These are phyloP conservation scores for Macrosiphum euphorbiae DNA, from an alignment of 2,888 invertebrate species.

Conservation along the genomic window DNA sequence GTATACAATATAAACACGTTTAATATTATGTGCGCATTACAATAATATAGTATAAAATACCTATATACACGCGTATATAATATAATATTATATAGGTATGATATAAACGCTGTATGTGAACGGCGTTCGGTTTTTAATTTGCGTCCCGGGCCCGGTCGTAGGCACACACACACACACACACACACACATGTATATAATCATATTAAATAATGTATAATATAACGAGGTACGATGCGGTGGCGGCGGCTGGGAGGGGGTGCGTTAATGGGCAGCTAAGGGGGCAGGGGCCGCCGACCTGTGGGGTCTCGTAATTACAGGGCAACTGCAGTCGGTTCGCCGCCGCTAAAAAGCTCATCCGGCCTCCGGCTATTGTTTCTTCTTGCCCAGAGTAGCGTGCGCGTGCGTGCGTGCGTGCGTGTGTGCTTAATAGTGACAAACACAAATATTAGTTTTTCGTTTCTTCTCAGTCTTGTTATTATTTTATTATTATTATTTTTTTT, in stretches of 20 bases:
- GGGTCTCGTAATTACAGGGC: slow-evolving; percentile 60
- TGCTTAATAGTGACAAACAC: slow-evolving; percentile 28
- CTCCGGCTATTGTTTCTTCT: slow-evolving; percentile 60
- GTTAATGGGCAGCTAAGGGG: slow-evolving; percentile 53
- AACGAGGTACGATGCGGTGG: slow-evolving; percentile 16
- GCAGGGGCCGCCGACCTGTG: slow-evolving; percentile 59
- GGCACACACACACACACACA: too few relatives aligned
- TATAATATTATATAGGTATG: neutral
- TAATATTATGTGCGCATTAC: neutral
- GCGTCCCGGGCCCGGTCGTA: slow-evolving; percentile 1
- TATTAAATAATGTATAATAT: slow-evolving; percentile 24
- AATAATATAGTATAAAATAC: neutral
- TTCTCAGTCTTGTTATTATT: slow-evolving; percentile 34
- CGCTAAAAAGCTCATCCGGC: slow-evolving; percentile 61
- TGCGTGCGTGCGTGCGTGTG: neutral
- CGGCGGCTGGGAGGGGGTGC: slow-evolving; percentile 29
- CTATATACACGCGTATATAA: neutral
- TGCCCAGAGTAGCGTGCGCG: neutral
- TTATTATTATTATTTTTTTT: slow-evolving; percentile 17
- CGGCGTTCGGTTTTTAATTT: slow-evolving; percentile 48
- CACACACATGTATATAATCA: neutral
- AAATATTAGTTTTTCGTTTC: slow-evolving; percentile 53
- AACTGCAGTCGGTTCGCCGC: slow-evolving; percentile 20
- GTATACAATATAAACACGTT: neutral
- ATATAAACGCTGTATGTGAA: neutral